Percentiles rank a stretch among this genome's conserved stretches.
These are phyloP conservation scores for Megalonaias nervosa DNA, from an alignment of 1,140 invertebrate genomes.

Conservation along the genomic window DNA sequence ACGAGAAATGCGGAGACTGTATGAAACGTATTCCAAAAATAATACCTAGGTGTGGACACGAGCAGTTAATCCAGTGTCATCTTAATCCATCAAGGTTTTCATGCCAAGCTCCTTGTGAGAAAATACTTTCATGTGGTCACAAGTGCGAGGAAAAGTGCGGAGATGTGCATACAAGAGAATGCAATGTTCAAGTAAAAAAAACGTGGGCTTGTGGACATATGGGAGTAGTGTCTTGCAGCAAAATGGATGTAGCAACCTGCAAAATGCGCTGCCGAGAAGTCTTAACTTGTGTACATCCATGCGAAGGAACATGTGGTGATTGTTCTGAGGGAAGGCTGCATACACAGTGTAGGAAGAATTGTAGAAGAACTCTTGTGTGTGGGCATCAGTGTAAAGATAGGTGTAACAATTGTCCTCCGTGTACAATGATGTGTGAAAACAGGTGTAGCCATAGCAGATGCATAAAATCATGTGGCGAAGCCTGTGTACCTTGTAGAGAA, in stretches of 20 bases:
- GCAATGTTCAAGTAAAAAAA: not conserved
- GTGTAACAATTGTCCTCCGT: constrained; percentile 75
- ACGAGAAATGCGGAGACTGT: constrained; percentile 52
- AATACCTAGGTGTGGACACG: constrained; percentile 32
- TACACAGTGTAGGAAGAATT: constrained; percentile 51
- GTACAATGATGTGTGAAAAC: constrained; percentile 74
- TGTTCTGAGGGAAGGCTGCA: constrained; percentile 79
- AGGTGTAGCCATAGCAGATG: constrained; percentile 74
- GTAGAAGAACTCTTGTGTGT: constrained; percentile 55
- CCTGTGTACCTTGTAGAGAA: constrained; percentile 76
- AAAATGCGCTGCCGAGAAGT: not conserved
- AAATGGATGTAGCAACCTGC: constrained; percentile 15
- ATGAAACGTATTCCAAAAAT: constrained; percentile 14
- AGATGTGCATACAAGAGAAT: constrained; percentile 6
- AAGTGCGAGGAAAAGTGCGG: constrained; percentile 76
- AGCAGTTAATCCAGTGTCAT: constrained; percentile 36
- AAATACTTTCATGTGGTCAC: constrained; percentile 73
- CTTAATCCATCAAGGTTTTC: constrained; percentile 24
- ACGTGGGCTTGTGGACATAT: constrained; percentile 58
- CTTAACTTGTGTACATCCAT: constrained; percentile 30
- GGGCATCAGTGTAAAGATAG: constrained; percentile 56
- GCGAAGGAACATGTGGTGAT: constrained; percentile 28
- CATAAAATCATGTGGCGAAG: constrained; percentile 74
- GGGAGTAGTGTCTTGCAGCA: constrained; percentile 37
- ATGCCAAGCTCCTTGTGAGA: constrained; percentile 25